These are phyloP conservation scores for Anguilla megastoma DNA, from an alignment of 2,797 vertebrate genomes.

Conservation along the genomic window DNA sequence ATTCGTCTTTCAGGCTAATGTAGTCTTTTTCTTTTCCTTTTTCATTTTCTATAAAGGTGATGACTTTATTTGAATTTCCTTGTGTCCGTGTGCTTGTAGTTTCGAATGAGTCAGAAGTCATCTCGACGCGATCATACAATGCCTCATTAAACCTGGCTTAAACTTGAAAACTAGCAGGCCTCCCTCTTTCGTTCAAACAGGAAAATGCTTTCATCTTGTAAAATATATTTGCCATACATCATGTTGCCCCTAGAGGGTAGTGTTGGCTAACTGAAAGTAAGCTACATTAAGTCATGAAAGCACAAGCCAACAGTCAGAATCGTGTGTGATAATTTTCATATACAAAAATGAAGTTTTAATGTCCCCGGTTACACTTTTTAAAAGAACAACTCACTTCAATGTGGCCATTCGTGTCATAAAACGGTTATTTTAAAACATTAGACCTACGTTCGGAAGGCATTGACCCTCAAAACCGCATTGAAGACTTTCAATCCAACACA, in stretches of 20 bases:
- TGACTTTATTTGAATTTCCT: background rate
- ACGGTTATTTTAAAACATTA: background rate
- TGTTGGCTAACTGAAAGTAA: constrained; percentile 43
- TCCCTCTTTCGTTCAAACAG: background rate
- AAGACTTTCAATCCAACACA: background rate
- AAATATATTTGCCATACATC: constrained; percentile 23
- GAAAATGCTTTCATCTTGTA: background rate
- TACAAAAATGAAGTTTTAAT: background rate
- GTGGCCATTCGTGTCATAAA: background rate
- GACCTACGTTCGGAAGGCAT: background rate
- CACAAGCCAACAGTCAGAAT: background rate
- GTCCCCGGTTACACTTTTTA: background rate
- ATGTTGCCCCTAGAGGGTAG: constrained; percentile 57
- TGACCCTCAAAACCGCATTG: background rate
- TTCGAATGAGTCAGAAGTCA: background rate
- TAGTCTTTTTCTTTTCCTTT: background rate
- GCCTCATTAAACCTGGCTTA: background rate
- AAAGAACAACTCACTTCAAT: background rate
- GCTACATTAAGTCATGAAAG: too few relatives aligned
- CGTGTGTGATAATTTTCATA: background rate
- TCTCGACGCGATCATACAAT: background rate
- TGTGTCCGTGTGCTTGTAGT: background rate
- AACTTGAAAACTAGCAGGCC: background rate
- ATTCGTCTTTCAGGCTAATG: background rate
- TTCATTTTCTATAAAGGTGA: background rate